These are phyloP conservation scores for Neolamprologus brichardi DNA, from an alignment of 2,113 vertebrate species.

Conservation along the genomic window DNA sequence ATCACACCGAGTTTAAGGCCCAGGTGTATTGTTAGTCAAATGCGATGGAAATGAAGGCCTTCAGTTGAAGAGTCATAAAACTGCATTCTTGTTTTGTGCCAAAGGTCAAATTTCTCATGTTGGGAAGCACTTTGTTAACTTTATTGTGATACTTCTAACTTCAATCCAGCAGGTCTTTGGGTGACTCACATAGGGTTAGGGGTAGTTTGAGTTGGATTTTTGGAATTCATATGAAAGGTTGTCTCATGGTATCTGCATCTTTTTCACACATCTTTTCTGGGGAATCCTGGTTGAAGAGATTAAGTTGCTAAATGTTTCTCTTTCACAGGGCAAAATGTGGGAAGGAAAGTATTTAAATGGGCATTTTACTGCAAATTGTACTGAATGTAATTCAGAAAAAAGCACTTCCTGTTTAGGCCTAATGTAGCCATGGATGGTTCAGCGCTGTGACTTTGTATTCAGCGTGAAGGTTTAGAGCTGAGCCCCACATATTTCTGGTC, in stretches of 20 bases:
- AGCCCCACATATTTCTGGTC: neutral
- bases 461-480: accelerated
- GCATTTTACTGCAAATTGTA: neutral
- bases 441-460: neutral
- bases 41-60: neutral
- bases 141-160: neutral
- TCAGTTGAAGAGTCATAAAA: neutral
- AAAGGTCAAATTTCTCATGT: accelerated
- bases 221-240: neutral
- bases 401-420: neutral
- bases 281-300: neutral
- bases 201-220: neutral
- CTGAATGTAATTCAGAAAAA: neutral
- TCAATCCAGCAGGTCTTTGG: neutral
- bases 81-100: neutral
- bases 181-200: neutral
- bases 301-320: neutral
- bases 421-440: neutral
- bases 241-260: neutral
- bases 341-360: neutral
- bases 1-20: accelerated
- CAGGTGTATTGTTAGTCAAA: neutral
- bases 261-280: neutral
- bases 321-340: accelerated
- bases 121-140: neutral